A percentile compares a stretch with the other conserved stretches of the same genome.
phyloP scores from a whole-genome alignment of 2,113 vertebrate species.

The Hylia prasina region DNA sequence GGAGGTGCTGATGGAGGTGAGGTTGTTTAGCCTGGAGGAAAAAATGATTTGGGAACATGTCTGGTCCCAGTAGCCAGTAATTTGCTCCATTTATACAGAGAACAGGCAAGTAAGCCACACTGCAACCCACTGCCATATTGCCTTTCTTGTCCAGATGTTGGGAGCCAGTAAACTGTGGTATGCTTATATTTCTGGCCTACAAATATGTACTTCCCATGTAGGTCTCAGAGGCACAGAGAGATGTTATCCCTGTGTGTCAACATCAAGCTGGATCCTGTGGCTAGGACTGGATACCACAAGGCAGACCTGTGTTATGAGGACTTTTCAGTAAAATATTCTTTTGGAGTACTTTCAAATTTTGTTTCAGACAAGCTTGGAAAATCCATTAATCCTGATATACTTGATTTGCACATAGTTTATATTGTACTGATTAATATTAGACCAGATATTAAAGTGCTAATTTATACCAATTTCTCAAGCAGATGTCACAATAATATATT shows the following conservation, averaged over 20 bases:
- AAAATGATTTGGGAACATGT: not conserved
- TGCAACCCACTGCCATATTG: not conserved
- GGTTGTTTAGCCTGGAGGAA: not conserved
- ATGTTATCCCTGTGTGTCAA: not conserved
- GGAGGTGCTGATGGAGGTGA: not conserved
- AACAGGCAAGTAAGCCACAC: not conserved
- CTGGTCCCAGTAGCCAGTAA: fast-evolving
- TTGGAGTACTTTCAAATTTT: not conserved
- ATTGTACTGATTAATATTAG: not conserved
- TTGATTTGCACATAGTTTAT: not conserved
- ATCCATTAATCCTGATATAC: not conserved
- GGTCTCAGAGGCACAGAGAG: not conserved
- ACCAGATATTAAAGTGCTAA: not conserved
- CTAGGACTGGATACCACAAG: not conserved
- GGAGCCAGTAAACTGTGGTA: not conserved
- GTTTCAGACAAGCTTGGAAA: not conserved
- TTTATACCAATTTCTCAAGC: not conserved
- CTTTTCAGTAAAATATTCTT: not conserved
- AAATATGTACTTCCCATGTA: not conserved
- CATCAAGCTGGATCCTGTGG: not conserved
- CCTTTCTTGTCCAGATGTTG: not conserved
- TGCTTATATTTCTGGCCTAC: not conserved
- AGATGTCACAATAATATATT: not conserved
- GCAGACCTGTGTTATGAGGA: not conserved
- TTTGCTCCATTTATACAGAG: not conserved